phyloP scores from a whole-genome alignment of 2,888 invertebrate genomes.

The Eurytoma adleriae region DNA sequence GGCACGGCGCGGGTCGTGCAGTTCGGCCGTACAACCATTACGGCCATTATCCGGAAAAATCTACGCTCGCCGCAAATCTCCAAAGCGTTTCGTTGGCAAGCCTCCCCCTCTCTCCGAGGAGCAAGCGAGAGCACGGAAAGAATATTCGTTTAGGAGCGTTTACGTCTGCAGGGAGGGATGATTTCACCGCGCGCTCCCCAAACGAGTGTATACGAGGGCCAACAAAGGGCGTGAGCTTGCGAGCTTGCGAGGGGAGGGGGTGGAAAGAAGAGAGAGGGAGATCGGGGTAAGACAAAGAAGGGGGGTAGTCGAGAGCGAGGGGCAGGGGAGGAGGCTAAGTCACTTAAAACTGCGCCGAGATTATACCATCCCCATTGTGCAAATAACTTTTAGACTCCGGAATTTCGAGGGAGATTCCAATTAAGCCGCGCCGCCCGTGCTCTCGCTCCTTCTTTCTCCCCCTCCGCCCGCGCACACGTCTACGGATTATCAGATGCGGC shows the following conservation, averaged over 20 bases:
- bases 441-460: conserved; percentile 37
- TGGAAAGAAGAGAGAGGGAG: conserved; percentile 3
- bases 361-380: conserved; percentile 58
- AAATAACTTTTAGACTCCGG: conserved; percentile 62
- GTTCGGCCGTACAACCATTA: too few relatives aligned
- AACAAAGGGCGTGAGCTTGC: not conserved
- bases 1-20: too few relatives aligned
- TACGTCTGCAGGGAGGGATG: conserved; percentile 22
- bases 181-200: not conserved
- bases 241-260: conserved; percentile 4
- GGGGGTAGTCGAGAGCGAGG: not conserved
- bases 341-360: conserved; percentile 60
- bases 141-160: not conserved
- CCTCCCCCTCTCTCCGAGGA: not conserved
- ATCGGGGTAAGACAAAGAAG: conserved; percentile 37
- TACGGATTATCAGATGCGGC: conserved; percentile 50
- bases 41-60: not conserved
- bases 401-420: conserved; percentile 57
- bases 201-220: conserved; percentile 12
- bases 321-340: conserved; percentile 42
- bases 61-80: not conserved
- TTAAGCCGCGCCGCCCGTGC: conserved; percentile 45
- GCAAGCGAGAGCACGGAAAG: not conserved
- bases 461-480: conserved; percentile 5
- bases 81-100: not conserved